Base-by-base conservation (phyloP, 2,797 vertebrate species). In the Melanotaenia parkinsoni region DNA sequence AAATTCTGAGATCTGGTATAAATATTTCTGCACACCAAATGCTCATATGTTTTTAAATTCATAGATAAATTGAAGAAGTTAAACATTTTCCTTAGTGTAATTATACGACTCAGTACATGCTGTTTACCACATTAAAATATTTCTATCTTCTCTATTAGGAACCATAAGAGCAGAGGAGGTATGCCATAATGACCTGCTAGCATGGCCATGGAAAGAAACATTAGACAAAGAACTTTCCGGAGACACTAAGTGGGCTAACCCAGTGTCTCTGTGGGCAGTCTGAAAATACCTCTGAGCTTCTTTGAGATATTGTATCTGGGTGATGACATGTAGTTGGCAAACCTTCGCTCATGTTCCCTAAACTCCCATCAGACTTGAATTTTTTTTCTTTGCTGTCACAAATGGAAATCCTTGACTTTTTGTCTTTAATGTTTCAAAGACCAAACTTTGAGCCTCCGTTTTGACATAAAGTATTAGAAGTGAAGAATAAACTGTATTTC, bases 251-350 rank as follows among this genome's bases (percentile, higher is more conserved):
- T 26, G 69, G 84, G 77, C 82, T 71, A 53, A 82, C 82, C 78
- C 63, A 65, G 81, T 66, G 76, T 86, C 87, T 87, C 90, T 65
- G 80, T 84, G 85, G 89, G 84, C 81, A 78, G 79, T 83, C 84
- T 85, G 71, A 86, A 92, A 93, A 93, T 93, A 92, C 90, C 82
- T 85, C 77, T 58, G 83, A 24, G 79, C 85, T 77, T 76, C 84
- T 86, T 90, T 93, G 88, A 90, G 83, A 93, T 87, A 87, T 80
- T 78, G 61, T 89, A 92, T 83, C 88, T 70, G 81, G 70, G 82
- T 79, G 87, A 91, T 93, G 94, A 94, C 91, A 92, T 74, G 80
- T 76, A 80, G 74, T 89, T 95, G 93, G 93, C 92, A 93, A 82
- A 67, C 67, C 53, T 70, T 82, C 51, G 28, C 81, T 86, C 77